These are phyloP conservation scores for Conger conger DNA, from an alignment of 2,113 vertebrate species.

Conservation along the genomic window DNA sequence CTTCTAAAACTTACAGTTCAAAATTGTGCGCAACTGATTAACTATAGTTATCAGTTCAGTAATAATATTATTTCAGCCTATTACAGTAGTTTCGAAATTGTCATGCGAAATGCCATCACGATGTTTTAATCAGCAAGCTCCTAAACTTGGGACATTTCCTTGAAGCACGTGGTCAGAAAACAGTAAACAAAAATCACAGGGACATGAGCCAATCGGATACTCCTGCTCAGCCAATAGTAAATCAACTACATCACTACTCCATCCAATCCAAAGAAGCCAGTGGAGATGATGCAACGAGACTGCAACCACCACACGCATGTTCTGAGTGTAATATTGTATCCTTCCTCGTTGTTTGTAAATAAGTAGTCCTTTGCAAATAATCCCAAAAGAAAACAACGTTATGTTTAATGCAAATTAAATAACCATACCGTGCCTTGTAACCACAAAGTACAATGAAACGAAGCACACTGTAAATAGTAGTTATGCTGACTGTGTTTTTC, in stretches of 20 bases:
- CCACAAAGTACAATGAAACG: too few relatives aligned
- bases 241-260: conserved; percentile 21
- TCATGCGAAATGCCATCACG: background rate
- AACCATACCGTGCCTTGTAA: too few relatives aligned
- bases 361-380: conserved; percentile 49
- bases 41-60: background rate
- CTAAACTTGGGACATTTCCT: conserved; percentile 70
- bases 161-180: conserved; percentile 70
- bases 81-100: too few relatives aligned
- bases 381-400: too few relatives aligned
- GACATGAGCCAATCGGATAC: conserved; percentile 63
- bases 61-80: too few relatives aligned
- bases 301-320: conserved; percentile 65
- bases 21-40: background rate
- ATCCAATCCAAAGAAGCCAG: conserved; percentile 60
- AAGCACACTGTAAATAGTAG: too few relatives aligned
- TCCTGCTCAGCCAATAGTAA: conserved; percentile 56
- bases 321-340: conserved; percentile 60
- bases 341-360: conserved; percentile 53
- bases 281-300: conserved; percentile 75
- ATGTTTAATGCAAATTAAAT: too few relatives aligned
- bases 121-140: background rate
- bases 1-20: background rate
- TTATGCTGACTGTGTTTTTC: too few relatives aligned
- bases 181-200: conserved; percentile 46